Percentiles rank a stretch among this genome's conserved stretches.
Conservation (phyloP, 2,888 invertebrate species). For the Thecocarcelia acutangulata region DNA sequence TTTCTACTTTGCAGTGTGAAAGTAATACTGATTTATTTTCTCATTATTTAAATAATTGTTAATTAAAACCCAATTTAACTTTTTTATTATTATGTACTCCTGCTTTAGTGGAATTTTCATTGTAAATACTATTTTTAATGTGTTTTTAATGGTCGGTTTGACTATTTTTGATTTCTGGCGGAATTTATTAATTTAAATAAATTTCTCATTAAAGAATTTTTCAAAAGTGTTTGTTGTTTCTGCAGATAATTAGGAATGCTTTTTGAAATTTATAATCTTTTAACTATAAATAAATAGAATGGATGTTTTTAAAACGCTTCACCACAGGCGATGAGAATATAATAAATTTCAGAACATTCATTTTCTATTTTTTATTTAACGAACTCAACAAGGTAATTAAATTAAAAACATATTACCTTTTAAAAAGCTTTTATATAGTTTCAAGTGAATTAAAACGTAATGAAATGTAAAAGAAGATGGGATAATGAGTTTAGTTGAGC, state of each 20-base stretch:
- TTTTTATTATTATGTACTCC: background rate
- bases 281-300: background rate
- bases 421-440: too few relatives aligned
- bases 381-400: background rate
- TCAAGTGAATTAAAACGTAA: too few relatives aligned
- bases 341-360: background rate
- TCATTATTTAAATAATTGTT: background rate
- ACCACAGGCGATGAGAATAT: background rate
- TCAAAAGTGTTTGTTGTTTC: background rate
- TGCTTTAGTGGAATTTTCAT: background rate
- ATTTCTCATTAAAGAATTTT: background rate
- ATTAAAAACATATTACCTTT: too few relatives aligned
- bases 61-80: conserved; percentile 21
- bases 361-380: background rate
- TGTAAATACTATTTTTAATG: background rate
- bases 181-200: background rate
- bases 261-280: background rate
- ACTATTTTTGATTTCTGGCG: background rate
- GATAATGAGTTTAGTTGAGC: too few relatives aligned
- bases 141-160: background rate
- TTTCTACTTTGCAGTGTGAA: too few relatives aligned
- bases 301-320: background rate
- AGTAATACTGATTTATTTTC: conserved; percentile 2
- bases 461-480: too few relatives aligned
- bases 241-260: background rate